These are phyloP conservation scores for Apotomis turbidana DNA, from an alignment of 2,888 invertebrate genomes.

Conservation along the genomic window DNA sequence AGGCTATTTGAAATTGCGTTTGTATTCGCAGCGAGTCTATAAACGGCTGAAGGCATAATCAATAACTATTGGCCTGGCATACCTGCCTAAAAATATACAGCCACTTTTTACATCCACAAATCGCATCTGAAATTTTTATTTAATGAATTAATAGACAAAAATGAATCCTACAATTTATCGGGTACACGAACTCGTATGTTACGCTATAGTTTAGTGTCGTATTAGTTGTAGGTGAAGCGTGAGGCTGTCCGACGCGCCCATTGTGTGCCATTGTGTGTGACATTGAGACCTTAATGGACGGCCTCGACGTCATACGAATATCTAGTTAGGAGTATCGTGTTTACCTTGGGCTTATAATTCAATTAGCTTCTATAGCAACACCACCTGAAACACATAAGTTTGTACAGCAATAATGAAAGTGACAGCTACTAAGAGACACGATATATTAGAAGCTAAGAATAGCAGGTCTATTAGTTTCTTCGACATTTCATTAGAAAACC, in stretches of 20 bases:
- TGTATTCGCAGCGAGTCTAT: no score
- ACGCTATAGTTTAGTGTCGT: conserved; percentile 55
- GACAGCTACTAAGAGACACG: not conserved
- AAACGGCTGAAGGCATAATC: no score
- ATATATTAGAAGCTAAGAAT: not conserved
- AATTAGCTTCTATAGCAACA: conserved; percentile 30
- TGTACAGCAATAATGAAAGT: not conserved
- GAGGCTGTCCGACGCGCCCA: conserved; percentile 58
- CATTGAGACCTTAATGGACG: conserved; percentile 79
- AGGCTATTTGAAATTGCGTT: no score
- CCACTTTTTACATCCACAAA: no score
- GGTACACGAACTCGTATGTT: conserved; percentile 43
- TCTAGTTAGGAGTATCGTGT: conserved; percentile 31
- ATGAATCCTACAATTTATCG: not conserved
- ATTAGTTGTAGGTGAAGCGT: conserved; percentile 61
- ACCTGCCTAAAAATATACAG: no score
- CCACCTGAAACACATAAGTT: not conserved
- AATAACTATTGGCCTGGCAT: no score
- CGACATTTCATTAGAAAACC: not conserved
- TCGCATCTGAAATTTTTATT: no score
- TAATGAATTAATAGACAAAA: no score
- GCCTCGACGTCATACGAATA: conserved; percentile 48
- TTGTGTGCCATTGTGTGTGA: conserved; percentile 70
- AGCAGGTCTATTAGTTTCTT: not conserved
- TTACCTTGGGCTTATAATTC: conserved; percentile 29